These are phyloP conservation scores for Nyleta sp. DNA, from an alignment of 2,888 invertebrate genomes.

Conservation along the genomic window DNA sequence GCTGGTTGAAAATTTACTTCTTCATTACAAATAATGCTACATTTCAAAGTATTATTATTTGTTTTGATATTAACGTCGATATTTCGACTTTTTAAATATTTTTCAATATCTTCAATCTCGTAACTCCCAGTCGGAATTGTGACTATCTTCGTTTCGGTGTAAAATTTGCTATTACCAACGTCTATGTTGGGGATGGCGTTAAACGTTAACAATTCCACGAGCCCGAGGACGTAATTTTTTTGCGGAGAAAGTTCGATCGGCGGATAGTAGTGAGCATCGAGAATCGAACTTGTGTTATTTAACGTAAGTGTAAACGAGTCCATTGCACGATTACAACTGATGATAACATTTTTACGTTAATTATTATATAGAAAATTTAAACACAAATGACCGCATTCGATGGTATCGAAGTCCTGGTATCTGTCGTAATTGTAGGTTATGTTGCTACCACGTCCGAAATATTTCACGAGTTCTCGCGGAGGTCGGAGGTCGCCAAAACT, in stretches of 20 bases:
- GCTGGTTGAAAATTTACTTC: constrained; percentile 51
- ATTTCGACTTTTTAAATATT: constrained; percentile 46
- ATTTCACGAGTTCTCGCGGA: constrained; percentile 3
- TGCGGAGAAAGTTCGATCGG: constrained; percentile 56
- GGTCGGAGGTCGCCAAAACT: constrained; percentile 25
- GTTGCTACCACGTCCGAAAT: constrained; percentile 3
- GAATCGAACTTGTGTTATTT: constrained; percentile 2
- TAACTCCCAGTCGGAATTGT: constrained; percentile 71
- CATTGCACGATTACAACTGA: not conserved
- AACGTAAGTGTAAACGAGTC: constrained; percentile 22
- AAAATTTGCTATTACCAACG: constrained; percentile 73
- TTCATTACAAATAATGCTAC: constrained; percentile 44
- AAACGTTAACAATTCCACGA: constrained; percentile 65
- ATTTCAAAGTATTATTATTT: constrained; percentile 60
- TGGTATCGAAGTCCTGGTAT: not conserved
- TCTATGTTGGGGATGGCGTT: constrained; percentile 75
- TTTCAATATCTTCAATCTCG: constrained; percentile 73
- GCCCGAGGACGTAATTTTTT: constrained; percentile 66
- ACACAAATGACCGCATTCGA: constrained; percentile 20
- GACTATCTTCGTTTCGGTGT: constrained; percentile 61
- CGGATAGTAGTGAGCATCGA: constrained; percentile 24
- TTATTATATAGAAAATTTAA: constrained; percentile 24
- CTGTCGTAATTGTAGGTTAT: not conserved
- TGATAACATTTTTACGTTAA: not conserved
- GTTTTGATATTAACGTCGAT: constrained; percentile 9